Base-by-base conservation (phyloP, 2,113 vertebrate species). In the Girardinichthys multiradiatus region DNA sequence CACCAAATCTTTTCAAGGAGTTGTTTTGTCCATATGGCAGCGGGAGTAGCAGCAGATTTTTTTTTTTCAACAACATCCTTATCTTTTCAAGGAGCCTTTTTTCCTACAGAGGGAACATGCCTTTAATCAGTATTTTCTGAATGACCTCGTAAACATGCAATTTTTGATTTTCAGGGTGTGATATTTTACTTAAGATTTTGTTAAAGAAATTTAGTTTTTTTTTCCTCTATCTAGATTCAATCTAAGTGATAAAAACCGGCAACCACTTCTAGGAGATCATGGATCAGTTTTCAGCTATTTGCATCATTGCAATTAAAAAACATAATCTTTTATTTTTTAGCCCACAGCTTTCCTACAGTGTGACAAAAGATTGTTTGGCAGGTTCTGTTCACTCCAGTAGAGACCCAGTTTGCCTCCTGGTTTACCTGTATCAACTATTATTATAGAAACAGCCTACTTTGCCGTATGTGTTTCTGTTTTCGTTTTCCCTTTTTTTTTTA, bases 1-100 rank as follows among this genome's bases (percentile, higher is more conserved):
- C 87, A 87, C 85, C 87, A 87, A 89, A 90, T 92, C 79, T 90
- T 91, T 77, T 93, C 79, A 86, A 88, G 84, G 89, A 92, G 85
- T 90, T 88, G 81, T 83, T 91, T 86, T 77, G 83, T 89, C 88
- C 82, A 79, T 92, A 85, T 91, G 81, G 84, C 85, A 66, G 1
- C 77, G 77, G 71, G 79, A 68, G 83, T 74, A 69, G 70, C 70
- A 71, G 76, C 48, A 79, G 59, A 57, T 13, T 35, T 72, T 68
- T 14, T 51, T 74, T 68, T 70, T 35, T 71, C 80, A 68, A 59
- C 70, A 64, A 57, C 76, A 71, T 87, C 54, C 68, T 54, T 45
- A 33, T 30, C 45, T 48, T 85, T 77, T 77, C 70, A 70, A 80
- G 31, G 73, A 86, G 68, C 77, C 68, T 69, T 42, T 78, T 83